Conservation (phyloP, 2,113 vertebrate species). For the Saimiri boliviensis region DNA sequence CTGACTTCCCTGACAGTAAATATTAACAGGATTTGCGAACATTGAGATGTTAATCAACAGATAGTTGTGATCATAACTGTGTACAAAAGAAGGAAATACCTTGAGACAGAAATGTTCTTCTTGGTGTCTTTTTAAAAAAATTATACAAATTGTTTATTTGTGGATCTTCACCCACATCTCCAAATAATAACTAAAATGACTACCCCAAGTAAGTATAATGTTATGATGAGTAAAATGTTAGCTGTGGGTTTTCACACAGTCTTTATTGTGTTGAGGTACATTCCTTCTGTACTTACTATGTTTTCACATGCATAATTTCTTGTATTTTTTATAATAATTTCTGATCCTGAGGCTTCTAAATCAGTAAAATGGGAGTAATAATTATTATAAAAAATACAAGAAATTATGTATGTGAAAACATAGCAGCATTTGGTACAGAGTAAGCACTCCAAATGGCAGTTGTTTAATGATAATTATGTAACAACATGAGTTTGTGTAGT, state of each 20-base stretch:
- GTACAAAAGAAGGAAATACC: not conserved
- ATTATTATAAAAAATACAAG: not conserved
- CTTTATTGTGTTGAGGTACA: too few species aligned
- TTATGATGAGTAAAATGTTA: too few species aligned
- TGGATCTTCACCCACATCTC: too few species aligned
- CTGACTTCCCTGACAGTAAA: not conserved
- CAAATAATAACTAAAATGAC: too few species aligned
- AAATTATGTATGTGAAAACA: not conserved
- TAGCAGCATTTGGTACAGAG: not conserved
- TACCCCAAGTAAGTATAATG: too few species aligned
- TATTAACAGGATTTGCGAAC: not conserved
- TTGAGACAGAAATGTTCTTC: not conserved
- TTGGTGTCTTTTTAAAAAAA: not conserved
- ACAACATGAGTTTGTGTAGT: too few species aligned
- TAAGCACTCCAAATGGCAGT: not conserved
- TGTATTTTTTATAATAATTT: not conserved
- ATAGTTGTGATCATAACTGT: not conserved
- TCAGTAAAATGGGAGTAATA: not conserved
- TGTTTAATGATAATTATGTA: not conserved
- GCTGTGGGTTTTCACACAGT: too few species aligned
- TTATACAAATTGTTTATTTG: too few species aligned
- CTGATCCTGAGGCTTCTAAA: conserved; percentile 1
- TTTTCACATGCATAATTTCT: not conserved
- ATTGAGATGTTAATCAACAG: not conserved
- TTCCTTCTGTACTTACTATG: not conserved